Percentiles rank a stretch among this genome's conserved stretches.
Evolutionary conservation across 2,797 vertebrate genomes (phyloP).

Genomic region (Sebastes melanostomus): DNA sequence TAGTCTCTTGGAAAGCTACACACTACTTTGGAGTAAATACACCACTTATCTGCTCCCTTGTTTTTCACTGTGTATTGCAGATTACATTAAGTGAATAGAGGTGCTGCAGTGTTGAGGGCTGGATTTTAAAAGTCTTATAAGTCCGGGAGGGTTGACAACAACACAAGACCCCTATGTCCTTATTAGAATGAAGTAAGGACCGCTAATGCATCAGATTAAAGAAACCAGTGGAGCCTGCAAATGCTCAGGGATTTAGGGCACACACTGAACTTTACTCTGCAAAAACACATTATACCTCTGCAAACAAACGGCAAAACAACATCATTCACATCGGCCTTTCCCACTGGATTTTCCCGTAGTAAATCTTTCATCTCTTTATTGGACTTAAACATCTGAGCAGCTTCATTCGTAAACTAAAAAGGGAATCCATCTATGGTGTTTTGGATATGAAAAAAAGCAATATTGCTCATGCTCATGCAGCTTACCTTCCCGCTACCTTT

Average conservation of each 20-base stretch:
- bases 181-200: conserved; percentile 48
- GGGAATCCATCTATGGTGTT: conserved; percentile 20
- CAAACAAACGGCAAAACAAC: conserved; percentile 41
- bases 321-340: conserved; percentile 20
- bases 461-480: conserved; percentile 26
- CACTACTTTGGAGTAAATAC: not conserved
- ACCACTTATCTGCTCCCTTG: conserved; percentile 11
- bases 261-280: conserved; percentile 36
- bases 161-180: conserved; percentile 53
- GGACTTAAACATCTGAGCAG: conserved; percentile 36
- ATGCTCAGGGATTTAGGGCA: conserved; percentile 50
- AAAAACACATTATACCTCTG: conserved; percentile 33
- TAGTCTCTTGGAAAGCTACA: not conserved
- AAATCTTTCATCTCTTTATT: conserved; percentile 58
- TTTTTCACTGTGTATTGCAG: conserved; percentile 15
- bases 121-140: conserved; percentile 41
- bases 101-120: conserved; percentile 21
- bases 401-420: conserved; percentile 34
- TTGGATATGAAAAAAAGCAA: conserved; percentile 40
- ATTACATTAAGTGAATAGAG: conserved; percentile 27
- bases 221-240: conserved; percentile 38
- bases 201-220: conserved; percentile 66
- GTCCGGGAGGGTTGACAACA: conserved; percentile 36
- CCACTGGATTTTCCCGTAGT: conserved; percentile 32
- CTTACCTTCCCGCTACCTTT: conserved; percentile 57